Evolutionary conservation across 2,888 invertebrate genomes (phyloP).

Genomic region (Bibio marci): DNA sequence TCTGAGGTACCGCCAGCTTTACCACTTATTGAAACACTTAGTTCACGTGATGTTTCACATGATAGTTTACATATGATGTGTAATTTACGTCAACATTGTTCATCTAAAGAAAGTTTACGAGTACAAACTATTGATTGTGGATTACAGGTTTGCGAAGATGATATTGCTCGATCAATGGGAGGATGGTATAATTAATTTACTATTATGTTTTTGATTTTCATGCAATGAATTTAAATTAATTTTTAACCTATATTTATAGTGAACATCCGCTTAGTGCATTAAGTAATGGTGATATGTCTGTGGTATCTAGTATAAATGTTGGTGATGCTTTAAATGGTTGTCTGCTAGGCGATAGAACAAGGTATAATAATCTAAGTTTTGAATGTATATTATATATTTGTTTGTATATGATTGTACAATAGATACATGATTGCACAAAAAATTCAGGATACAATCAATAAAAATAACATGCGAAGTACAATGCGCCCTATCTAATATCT

Average conservation of each 20-base stretch:
- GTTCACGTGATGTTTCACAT: constrained; percentile 66
- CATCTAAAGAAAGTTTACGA: constrained; percentile 22
- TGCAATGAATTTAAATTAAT: background rate
- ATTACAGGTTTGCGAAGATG: constrained; percentile 83
- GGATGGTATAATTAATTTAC: constrained; percentile 30
- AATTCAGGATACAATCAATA: no score
- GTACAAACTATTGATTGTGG: constrained; percentile 78
- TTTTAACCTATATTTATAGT: constrained; percentile 22
- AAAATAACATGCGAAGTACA: no score
- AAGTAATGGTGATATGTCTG: constrained; percentile 80
- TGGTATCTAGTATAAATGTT: constrained; percentile 64
- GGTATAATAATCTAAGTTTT: constrained; percentile 16
- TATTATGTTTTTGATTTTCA: background rate
- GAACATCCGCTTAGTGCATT: constrained; percentile 77
- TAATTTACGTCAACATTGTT: no score
- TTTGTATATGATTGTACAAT: no score
- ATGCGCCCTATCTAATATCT: no score
- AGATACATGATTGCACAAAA: no score
- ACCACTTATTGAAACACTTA: constrained; percentile 59
- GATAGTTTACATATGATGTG: constrained; percentile 50
- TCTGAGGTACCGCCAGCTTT: constrained; percentile 68
- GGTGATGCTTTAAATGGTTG: constrained; percentile 31
- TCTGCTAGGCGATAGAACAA: constrained; percentile 26
- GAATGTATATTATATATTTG: background rate
- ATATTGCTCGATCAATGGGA: constrained; percentile 76